Base-by-base conservation (phyloP, 2,888 invertebrate genomes). In the Omphaloscelis lunosa region DNA sequence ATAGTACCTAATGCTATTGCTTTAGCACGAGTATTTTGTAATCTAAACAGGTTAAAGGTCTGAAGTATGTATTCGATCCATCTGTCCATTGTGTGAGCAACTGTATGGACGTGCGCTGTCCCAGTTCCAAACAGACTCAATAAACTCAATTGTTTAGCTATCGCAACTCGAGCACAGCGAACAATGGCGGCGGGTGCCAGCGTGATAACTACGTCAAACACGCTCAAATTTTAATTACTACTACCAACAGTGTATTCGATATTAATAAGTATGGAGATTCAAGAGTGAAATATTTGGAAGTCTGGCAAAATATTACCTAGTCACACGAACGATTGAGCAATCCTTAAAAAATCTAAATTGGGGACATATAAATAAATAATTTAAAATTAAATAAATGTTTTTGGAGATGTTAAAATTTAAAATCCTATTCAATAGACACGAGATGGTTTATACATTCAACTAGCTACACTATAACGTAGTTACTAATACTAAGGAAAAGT, bases 261-360 rank as follows among this genome's bases (percentile, higher is more conserved):
- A 70, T 67, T 12, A 51, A 72, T 23, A 8, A 51, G 9, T 39
- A 77, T 82, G 53, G 65, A 85, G 79, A 80, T 78, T 80, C 77
- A 83, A 86, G 71, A 86, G 71, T 74, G 77, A 79, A 76, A 80
- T 59, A 39, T 84, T 85, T 89, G 87, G 89, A 93, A 91, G 88
- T 91, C 89, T 91, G 90, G 89, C 85, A 90, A 89, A 88, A 90
- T 82, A 91, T 90, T 86, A 90, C 82, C 89, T 91, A 92, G 87
- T 90, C 89, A 92, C 92, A 92, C 90, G 86, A 89, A 93, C 80
- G 89, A 94, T 96, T 96, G 95, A 96, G 95, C 95, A 95, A 94
- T 89, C 88, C 91, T 92, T 93, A 94, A 90, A 86, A 89, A 90
- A 90, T 91, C 91, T 92, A 93, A 88, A 89, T 90, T 88, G 89